These are phyloP conservation scores for Sebastes hopkinsi DNA, from an alignment of 2,797 vertebrate genomes.

Conservation along the genomic window DNA sequence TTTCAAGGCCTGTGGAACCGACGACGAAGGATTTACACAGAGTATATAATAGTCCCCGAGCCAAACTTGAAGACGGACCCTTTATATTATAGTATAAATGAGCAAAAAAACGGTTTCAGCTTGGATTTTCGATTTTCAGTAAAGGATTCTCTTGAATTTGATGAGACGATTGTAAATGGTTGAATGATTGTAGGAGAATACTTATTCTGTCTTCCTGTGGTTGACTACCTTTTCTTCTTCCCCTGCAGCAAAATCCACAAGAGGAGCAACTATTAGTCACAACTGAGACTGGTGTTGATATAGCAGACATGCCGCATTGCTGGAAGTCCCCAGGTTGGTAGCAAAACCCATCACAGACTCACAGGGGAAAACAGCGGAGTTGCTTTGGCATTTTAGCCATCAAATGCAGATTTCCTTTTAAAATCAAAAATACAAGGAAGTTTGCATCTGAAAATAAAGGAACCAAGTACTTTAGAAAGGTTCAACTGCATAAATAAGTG, in stretches of 20 bases:
- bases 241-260: conserved; percentile 33
- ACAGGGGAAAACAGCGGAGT: not conserved
- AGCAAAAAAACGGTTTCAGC: not conserved
- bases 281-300: conserved; percentile 9
- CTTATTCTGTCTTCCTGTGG: conserved; percentile 1
- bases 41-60: not conserved
- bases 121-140: not conserved
- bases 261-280: conserved; percentile 34
- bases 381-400: not conserved
- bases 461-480: not conserved
- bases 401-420: not conserved
- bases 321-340: conserved; percentile 13
- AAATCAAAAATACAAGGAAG: not conserved
- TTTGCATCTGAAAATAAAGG: not conserved
- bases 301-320: conserved; percentile 15
- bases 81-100: not conserved
- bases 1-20: conserved; percentile 37
- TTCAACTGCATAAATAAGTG: not conserved
- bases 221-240: not conserved
- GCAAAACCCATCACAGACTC: conserved; percentile 17
- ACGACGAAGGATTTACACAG: conserved; percentile 9
- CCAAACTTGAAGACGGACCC: not conserved
- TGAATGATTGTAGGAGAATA: not conserved
- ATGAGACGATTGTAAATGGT: not conserved
- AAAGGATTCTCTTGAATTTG: not conserved